A percentile compares a stretch with the other conserved stretches of the same genome.
Conservation (phyloP, 2,888 invertebrate species). For the Camptogramma bilineatum region DNA sequence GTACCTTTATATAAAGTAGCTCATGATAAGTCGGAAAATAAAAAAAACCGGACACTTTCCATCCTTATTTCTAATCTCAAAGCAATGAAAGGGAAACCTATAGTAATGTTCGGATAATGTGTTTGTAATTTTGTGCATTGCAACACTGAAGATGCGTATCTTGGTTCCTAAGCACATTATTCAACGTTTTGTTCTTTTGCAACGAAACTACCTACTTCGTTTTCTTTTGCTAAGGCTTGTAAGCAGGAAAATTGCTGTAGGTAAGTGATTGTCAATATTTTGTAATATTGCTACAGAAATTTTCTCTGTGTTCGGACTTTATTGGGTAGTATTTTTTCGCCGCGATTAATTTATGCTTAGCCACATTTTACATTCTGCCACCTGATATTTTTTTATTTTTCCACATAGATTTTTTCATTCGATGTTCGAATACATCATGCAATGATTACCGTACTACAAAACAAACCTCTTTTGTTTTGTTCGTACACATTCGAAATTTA, state of each 20-base stretch:
- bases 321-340: not conserved
- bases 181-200: slow-evolving; percentile 28
- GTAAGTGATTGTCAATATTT: slow-evolving; percentile 18
- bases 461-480: too few species aligned
- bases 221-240: slow-evolving; percentile 8
- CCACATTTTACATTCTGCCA: too few species aligned
- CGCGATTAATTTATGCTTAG: too few species aligned
- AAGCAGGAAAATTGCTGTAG: slow-evolving; percentile 21
- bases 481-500: not conserved
- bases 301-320: not conserved
- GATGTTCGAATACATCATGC: too few species aligned
- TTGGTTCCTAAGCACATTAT: slow-evolving; percentile 25
- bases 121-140: slow-evolving; percentile 56
- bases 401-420: too few species aligned
- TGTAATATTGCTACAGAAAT: slow-evolving; percentile 5
- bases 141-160: slow-evolving; percentile 46
- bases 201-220: slow-evolving; percentile 15
- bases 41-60: slow-evolving; percentile 15
- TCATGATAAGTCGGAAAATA: not conserved
- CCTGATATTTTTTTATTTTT: too few species aligned
- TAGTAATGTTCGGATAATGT: slow-evolving; percentile 43
- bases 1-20: not conserved
- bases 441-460: too few species aligned
- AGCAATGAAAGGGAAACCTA: slow-evolving; percentile 45
- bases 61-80: slow-evolving; percentile 28